Percentiles rank a stretch among this genome's conserved stretches.
Evolutionary conservation across 2,888 invertebrate species (phyloP).

Genomic region (Drosophila mulleri): DNA sequence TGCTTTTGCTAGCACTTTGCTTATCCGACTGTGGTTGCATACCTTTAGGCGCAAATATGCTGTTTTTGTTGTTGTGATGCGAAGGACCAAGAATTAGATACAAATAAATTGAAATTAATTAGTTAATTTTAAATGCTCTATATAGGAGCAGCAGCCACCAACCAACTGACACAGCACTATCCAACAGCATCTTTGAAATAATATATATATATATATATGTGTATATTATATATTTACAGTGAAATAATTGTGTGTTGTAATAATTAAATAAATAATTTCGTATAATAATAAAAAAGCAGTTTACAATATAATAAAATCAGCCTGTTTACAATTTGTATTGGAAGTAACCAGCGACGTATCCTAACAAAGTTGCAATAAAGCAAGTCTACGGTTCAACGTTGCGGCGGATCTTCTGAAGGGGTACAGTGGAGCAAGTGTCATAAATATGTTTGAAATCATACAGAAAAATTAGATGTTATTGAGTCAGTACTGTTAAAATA

Average conservation of each 20-base stretch:
- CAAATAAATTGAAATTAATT: constrained; percentile 36
- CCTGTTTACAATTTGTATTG: not conserved
- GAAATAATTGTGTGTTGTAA: not conserved
- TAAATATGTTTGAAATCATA: not conserved
- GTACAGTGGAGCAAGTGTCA: not conserved
- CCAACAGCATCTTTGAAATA: constrained; percentile 10
- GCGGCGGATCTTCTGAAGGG: not conserved
- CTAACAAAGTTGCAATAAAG: not conserved
- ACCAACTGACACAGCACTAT: constrained; percentile 36
- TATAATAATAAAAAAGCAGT: no score
- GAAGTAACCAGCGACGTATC: not conserved
- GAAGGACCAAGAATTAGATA: constrained; percentile 64
- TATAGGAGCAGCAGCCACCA: constrained; percentile 40
- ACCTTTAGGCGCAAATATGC: constrained; percentile 84
- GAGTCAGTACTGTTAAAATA: no score
- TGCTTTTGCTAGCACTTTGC: constrained; percentile 82
- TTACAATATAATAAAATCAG: not conserved
- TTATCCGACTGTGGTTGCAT: constrained; percentile 85
- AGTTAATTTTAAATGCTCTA: constrained; percentile 26
- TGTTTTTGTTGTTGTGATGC: constrained; percentile 52
- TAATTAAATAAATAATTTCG: not conserved
- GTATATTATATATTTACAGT: not conserved
- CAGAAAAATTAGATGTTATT: not conserved
- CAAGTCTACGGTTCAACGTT: not conserved
- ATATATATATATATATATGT: not conserved